These are phyloP conservation scores for Sebastes aleutianus DNA, from an alignment of 2,797 vertebrate genomes.

Conservation along the genomic window DNA sequence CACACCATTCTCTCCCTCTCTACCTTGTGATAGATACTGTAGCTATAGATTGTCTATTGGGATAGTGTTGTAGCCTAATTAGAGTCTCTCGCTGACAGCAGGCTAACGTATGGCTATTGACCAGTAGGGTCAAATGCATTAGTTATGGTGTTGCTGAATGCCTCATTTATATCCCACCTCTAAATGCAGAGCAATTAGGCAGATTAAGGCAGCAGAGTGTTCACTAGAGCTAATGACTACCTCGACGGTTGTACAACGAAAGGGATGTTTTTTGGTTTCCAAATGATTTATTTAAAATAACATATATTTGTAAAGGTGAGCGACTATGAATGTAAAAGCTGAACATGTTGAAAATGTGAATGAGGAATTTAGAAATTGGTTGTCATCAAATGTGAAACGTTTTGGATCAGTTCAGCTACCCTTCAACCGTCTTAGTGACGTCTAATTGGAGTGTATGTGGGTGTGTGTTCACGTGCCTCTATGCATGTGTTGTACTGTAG, in stretches of 20 bases:
- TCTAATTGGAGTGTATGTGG: neutral
- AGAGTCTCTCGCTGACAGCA: constrained; percentile 73
- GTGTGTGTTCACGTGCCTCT: neutral
- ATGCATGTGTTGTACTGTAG: too few relatives aligned
- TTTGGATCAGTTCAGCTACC: too few relatives aligned
- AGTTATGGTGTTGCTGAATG: constrained; percentile 63
- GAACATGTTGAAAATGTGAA: neutral
- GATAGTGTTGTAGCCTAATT: constrained; percentile 70
- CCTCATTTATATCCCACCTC: constrained; percentile 67
- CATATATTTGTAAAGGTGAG: neutral
- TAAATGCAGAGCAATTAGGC: constrained; percentile 62
- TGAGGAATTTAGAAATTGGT: neutral
- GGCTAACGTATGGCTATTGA: constrained; percentile 75
- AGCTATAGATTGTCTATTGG: constrained; percentile 62
- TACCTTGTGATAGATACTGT: constrained; percentile 42
- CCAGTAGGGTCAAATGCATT: constrained; percentile 72
- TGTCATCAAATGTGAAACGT: too few relatives aligned
- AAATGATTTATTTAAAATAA: neutral
- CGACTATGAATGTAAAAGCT: neutral
- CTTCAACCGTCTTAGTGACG: too few relatives aligned
- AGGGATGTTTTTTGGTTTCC: neutral
- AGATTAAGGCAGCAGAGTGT: constrained; percentile 42
- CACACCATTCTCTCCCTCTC: neutral
- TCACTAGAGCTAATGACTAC: constrained; percentile 45
- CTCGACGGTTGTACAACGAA: neutral